These are phyloP conservation scores for Asbolus verrucosus DNA, from an alignment of 1,140 invertebrate species.

Conservation along the genomic window DNA sequence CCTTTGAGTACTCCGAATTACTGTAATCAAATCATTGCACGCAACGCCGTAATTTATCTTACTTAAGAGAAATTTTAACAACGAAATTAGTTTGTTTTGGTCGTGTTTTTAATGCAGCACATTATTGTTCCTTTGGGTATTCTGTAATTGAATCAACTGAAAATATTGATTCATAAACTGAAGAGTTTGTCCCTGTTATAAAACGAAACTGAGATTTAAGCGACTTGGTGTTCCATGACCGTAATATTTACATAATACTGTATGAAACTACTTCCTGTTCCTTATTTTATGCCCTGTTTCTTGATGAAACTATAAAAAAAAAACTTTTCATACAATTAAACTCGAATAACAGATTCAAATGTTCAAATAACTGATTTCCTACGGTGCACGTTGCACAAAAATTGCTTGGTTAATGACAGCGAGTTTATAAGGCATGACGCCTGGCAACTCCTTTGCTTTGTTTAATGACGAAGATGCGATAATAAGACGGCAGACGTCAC, in stretches of 20 bases:
- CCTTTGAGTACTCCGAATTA: slow-evolving; percentile 47
- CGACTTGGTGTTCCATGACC: slow-evolving; percentile 20
- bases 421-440: slow-evolving; percentile 9
- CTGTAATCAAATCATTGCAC: slow-evolving; percentile 51
- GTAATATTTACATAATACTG: slow-evolving; percentile 23
- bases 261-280: slow-evolving; percentile 16
- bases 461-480: slow-evolving; percentile 28
- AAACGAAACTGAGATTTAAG: background rate
- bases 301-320: slow-evolving; percentile 22
- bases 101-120: slow-evolving; percentile 24
- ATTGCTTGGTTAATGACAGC: slow-evolving; percentile 5
- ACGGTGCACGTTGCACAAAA: slow-evolving; percentile 17
- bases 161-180: slow-evolving; percentile 28
- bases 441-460: slow-evolving; percentile 32
- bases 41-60: slow-evolving; percentile 54
- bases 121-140: slow-evolving; percentile 25
- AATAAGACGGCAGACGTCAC: slow-evolving; percentile 20
- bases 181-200: slow-evolving; percentile 14
- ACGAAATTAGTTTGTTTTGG: slow-evolving; percentile 37
- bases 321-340: slow-evolving; percentile 19
- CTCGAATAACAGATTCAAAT: slow-evolving; percentile 10
- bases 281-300: slow-evolving; percentile 34
- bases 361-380: slow-evolving; percentile 3
- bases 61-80: slow-evolving; percentile 48
- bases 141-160: slow-evolving; percentile 20